Conservation (phyloP, 2,113 vertebrate species). For the Microtus ochrogaster region DNA sequence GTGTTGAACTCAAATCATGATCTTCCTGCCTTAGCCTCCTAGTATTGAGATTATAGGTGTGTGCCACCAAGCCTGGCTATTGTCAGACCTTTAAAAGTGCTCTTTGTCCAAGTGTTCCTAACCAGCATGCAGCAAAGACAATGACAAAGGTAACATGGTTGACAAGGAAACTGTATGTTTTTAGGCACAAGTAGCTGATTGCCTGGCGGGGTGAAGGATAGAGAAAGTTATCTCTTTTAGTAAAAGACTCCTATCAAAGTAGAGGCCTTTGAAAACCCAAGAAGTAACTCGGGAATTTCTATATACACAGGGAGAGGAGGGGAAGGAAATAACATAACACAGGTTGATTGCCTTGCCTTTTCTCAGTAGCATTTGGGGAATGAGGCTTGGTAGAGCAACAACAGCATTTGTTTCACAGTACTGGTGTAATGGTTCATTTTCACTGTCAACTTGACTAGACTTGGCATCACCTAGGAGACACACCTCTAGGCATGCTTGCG, state of each 20-base stretch:
- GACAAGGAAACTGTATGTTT: neutral
- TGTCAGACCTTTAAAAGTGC: constrained; percentile 15
- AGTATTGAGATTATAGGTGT: neutral
- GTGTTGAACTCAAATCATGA: neutral
- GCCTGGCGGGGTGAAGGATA: neutral
- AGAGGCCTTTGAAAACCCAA: neutral
- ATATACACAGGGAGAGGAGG: neutral
- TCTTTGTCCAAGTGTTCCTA: neutral
- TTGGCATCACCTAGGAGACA: neutral
- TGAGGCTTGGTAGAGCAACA: neutral
- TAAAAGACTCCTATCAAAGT: neutral
- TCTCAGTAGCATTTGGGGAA: neutral
- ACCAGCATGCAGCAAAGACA: neutral
- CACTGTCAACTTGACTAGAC: neutral
- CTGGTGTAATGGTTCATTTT: neutral
- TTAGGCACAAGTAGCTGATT: constrained; percentile 5
- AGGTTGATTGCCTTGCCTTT: neutral
- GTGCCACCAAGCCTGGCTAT: neutral
- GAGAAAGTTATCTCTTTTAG: constrained; percentile 35
- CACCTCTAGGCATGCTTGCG: neutral
- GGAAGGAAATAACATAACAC: neutral
- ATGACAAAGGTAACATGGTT: constrained; percentile 17
- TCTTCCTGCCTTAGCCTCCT: neutral
- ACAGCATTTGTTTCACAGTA: neutral
- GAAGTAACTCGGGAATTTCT: constrained; percentile 35